Conservation (phyloP, 2,113 vertebrate species). For the Athene noctua region DNA sequence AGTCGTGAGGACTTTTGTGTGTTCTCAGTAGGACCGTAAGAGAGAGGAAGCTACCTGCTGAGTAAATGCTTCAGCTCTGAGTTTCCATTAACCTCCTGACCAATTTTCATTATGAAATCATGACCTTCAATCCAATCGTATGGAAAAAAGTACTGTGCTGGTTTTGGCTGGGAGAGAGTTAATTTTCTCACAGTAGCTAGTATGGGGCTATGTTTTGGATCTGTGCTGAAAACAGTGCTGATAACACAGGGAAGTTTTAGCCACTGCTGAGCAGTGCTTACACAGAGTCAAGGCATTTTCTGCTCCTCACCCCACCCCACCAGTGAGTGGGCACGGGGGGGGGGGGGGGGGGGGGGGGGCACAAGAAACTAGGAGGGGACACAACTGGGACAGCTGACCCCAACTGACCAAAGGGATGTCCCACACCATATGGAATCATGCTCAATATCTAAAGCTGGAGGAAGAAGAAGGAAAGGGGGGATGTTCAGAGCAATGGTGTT, state of each 20-base stretch:
- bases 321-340: not conserved
- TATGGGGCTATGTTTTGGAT: not conserved
- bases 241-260: not conserved
- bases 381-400: not conserved
- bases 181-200: not conserved
- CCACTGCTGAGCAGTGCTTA: not conserved
- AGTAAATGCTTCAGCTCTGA: slow-evolving; percentile 24
- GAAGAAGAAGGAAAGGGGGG: not conserved
- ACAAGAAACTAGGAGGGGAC: not conserved
- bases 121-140: not conserved
- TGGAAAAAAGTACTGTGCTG: not conserved
- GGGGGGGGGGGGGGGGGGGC: too few relatives aligned
- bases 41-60: slow-evolving; percentile 40
- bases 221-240: not conserved
- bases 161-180: not conserved
- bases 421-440: not conserved
- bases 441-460: not conserved
- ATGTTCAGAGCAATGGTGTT: not conserved
- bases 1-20: not conserved
- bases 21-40: not conserved
- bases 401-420: not conserved
- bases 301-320: not conserved
- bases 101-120: not conserved
- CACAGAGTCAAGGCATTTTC: not conserved
- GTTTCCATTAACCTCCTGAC: slow-evolving; percentile 31